These are phyloP conservation scores for Apodemus agrarius DNA, from an alignment of 2,797 vertebrate species.

Conservation along the genomic window DNA sequence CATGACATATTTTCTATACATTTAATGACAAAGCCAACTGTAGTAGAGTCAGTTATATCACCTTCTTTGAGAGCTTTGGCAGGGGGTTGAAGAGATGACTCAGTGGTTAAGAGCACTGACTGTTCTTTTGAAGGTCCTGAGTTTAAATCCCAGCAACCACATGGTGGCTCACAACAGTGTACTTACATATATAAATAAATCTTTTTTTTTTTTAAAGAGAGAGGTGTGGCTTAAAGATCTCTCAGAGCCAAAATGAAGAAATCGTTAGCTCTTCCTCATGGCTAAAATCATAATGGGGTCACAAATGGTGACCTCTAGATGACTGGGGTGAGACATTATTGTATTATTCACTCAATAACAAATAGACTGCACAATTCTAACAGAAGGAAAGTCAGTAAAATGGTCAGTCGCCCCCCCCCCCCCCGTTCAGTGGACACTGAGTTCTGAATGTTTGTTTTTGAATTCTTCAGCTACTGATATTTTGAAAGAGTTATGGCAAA, in stretches of 20 bases:
- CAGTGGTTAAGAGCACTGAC: no score
- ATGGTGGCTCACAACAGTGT: no score
- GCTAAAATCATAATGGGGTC: background rate
- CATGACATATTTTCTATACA: conserved; percentile 39
- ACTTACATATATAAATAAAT: no score
- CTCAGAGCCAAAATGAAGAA: conserved; percentile 3
- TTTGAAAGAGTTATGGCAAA: conserved; percentile 7
- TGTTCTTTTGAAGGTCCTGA: no score
- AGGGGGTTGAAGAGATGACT: no score
- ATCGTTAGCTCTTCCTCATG: conserved; percentile 1
- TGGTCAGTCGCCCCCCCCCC: background rate
- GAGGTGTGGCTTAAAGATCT: background rate
- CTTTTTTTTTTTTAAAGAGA: background rate
- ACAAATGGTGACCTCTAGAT: background rate
- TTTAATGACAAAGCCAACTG: conserved; percentile 28
- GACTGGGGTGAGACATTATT: background rate
- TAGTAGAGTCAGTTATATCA: background rate
- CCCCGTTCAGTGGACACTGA: background rate
- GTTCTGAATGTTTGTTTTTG: conserved; percentile 44
- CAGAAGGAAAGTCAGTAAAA: background rate
- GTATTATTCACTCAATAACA: background rate
- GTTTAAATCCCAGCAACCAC: no score
- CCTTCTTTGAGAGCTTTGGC: background rate
- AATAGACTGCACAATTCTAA: background rate
- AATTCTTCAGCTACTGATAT: conserved; percentile 54